phyloP scores from a whole-genome alignment of 2,797 vertebrate species.

The Kryptopterus vitreolus region DNA sequence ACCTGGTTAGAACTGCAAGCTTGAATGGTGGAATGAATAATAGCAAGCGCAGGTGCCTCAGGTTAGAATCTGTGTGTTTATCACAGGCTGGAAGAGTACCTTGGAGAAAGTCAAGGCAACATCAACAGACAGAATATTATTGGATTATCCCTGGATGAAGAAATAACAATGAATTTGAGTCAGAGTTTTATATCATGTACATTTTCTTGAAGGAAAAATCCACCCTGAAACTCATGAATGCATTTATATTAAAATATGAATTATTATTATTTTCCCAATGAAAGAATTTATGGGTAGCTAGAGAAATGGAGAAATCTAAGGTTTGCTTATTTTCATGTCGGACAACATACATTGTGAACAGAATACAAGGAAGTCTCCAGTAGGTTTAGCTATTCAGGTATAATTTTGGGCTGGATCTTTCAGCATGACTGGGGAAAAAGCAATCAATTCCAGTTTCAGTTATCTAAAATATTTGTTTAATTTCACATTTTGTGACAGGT shows the following conservation, averaged over 20 bases:
- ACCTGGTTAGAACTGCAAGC: neutral
- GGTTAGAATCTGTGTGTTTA: neutral
- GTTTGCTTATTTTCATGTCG: no score
- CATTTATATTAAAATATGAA: neutral
- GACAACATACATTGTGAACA: no score
- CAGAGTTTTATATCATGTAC: neutral
- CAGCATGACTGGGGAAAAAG: neutral
- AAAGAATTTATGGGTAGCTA: no score
- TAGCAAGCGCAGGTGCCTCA: neutral
- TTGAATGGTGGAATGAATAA: neutral
- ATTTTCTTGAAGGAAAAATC: neutral
- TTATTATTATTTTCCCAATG: no score
- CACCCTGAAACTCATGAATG: neutral
- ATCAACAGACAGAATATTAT: neutral
- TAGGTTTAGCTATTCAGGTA: no score
- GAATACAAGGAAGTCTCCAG: no score
- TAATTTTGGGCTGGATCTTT: no score
- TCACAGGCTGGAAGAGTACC: neutral
- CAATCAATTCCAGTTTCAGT: neutral
- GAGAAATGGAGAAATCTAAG: no score
- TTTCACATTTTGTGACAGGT: slow-evolving; percentile 66
- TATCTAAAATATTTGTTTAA: neutral
- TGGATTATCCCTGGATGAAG: neutral
- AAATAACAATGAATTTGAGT: neutral
- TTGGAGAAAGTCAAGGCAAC: neutral